phyloP scores from a whole-genome alignment of 1,140 invertebrate genomes.

The Oryzaephilus surinamensis region DNA sequence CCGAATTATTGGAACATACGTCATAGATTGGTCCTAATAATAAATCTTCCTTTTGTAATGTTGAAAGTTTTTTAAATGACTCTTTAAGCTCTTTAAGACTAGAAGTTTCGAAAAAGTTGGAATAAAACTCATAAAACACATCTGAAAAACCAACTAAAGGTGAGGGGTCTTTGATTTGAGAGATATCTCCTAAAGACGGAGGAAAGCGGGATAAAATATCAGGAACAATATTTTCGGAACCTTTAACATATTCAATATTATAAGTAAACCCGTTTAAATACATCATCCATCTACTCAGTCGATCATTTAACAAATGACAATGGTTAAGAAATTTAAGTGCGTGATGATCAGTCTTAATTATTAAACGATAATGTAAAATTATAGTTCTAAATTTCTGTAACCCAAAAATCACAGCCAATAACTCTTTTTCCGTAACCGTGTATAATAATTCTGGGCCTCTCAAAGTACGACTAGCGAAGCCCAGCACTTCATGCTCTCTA shows the following conservation, averaged over 20 bases:
- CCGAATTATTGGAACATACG: too few relatives aligned
- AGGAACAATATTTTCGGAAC: conserved; percentile 19
- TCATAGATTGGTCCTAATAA: too few relatives aligned
- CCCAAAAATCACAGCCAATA: conserved; percentile 29
- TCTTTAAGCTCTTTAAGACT: too few relatives aligned
- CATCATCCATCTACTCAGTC: conserved; percentile 36
- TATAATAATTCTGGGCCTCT: conserved; percentile 16
- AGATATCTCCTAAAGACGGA: too few relatives aligned
- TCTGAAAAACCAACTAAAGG: too few relatives aligned
- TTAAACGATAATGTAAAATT: conserved; percentile 13
- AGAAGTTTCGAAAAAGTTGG: too few relatives aligned
- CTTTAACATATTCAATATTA: conserved; percentile 27
- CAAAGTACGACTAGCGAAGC: conserved; percentile 17
- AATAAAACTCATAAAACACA: too few relatives aligned
- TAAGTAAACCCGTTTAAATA: conserved; percentile 36
- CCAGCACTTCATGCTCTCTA: conserved; percentile 8
- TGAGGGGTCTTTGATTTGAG: too few relatives aligned
- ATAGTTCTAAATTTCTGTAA: conserved; percentile 27
- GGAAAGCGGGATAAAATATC: conserved; percentile 21
- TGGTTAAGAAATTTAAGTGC: conserved; percentile 35
- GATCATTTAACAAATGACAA: conserved; percentile 31
- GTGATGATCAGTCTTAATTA: conserved; percentile 39
- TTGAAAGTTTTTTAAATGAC: too few relatives aligned
- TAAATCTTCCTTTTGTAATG: too few relatives aligned
- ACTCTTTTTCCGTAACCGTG: conserved; percentile 30